Evolutionary conservation across 64 coral and sea anemone genomes (phyloP).

Genomic region (Exaiptasia diaphana): DNA sequence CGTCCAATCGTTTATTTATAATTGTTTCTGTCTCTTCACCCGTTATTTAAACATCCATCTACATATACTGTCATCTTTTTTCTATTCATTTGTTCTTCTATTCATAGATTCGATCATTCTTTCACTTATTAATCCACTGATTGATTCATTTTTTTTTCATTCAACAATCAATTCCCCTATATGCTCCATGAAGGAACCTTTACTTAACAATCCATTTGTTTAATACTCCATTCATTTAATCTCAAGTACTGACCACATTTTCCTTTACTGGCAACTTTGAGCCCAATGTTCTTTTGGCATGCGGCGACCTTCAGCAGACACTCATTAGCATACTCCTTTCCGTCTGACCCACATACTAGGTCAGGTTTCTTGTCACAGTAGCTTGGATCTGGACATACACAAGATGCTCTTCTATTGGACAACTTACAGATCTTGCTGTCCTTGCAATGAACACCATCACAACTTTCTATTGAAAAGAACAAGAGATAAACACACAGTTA

Average conservation of each 20-base stretch:
- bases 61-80: too few species aligned
- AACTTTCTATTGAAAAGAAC: background rate
- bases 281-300: background rate
- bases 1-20: too few species aligned
- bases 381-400: constrained; percentile 38
- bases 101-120: too few species aligned
- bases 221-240: too few species aligned
- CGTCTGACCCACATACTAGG: constrained; percentile 59
- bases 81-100: too few species aligned
- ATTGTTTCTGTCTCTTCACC: too few species aligned
- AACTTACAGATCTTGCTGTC: constrained; percentile 45
- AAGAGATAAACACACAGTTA: background rate
- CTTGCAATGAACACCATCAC: constrained; percentile 27
- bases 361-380: constrained; percentile 37
- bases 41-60: too few species aligned
- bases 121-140: too few species aligned
- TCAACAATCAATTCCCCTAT: too few species aligned
- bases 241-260: constrained; percentile 62
- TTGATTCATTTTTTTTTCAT: too few species aligned
- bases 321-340: constrained; percentile 44
- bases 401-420: background rate
- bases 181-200: too few species aligned
- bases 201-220: too few species aligned
- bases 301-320: constrained; percentile 37
- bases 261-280: constrained; percentile 34